A percentile compares a stretch with the other conserved stretches of the same genome.
These are phyloP conservation scores for Drosophila jambulina DNA, from an alignment of 1,140 invertebrate species.

Conservation along the genomic window DNA sequence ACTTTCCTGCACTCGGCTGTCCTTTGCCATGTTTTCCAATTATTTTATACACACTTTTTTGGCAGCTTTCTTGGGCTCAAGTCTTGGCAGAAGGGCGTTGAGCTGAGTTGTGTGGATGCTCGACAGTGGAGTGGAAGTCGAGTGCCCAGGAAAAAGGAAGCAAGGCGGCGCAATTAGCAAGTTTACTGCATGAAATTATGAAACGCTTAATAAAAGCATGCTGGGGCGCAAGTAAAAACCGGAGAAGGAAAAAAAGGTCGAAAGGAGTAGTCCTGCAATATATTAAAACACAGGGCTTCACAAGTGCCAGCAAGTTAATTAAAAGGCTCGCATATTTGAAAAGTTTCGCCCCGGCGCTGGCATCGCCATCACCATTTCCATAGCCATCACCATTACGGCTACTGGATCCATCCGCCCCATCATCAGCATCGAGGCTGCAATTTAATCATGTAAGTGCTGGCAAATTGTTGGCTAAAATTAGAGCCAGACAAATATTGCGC, in stretches of 20 bases:
- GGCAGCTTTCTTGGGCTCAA: constrained; percentile 66
- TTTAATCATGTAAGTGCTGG: constrained; percentile 83
- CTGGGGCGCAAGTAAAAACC: constrained; percentile 2
- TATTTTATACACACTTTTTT: constrained; percentile 61
- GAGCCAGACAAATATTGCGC: constrained; percentile 81
- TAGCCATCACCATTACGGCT: constrained; percentile 31
- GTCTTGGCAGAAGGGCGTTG: constrained; percentile 50
- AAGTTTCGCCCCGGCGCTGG: constrained; percentile 50
- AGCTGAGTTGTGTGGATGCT: constrained; percentile 32
- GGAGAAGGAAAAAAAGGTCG: constrained; percentile 9
- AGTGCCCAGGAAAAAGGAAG: constrained; percentile 70
- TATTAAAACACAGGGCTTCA: constrained; percentile 42
- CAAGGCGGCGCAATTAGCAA: constrained; percentile 77
- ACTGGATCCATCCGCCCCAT: constrained; percentile 24
- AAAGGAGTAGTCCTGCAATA: constrained; percentile 47
- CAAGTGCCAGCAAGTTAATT: constrained; percentile 73
- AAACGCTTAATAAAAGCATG: constrained; percentile 75
- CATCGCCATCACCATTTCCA: constrained; percentile 25
- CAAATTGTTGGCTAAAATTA: constrained; percentile 83
- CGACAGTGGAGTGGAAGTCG: constrained; percentile 19
- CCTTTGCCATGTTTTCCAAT: constrained; percentile 48
- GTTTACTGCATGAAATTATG: constrained; percentile 83
- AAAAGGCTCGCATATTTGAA: constrained; percentile 80
- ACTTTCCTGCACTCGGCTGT: constrained; percentile 25
- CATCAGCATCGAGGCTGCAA: constrained; percentile 55